Evolutionary conservation across 2,113 vertebrate species (phyloP).

Genomic region (Capreolus pygargus): DNA sequence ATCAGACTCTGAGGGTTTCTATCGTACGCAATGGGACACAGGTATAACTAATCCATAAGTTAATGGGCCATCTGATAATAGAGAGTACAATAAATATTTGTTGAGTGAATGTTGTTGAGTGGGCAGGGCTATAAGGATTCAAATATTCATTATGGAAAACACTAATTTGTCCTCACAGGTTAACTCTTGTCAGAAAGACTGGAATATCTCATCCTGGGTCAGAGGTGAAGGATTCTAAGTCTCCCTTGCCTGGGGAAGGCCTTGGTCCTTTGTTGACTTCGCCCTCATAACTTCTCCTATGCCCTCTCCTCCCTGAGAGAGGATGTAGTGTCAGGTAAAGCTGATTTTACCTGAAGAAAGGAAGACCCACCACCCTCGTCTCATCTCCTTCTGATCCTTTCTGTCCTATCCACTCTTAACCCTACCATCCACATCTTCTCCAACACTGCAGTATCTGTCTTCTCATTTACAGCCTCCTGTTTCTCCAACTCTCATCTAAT

Average conservation of each 20-base stretch:
- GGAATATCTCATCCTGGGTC: background rate
- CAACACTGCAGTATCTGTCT: accelerated
- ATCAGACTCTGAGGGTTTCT: background rate
- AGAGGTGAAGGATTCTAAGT: background rate
- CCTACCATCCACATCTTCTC: background rate
- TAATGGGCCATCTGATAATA: background rate
- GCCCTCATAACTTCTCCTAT: background rate
- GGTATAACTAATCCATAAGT: background rate
- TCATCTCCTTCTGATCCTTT: background rate
- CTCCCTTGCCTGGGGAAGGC: background rate
- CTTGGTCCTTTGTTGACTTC: background rate
- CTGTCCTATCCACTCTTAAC: background rate
- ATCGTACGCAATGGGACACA: background rate
- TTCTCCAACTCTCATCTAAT: background rate
- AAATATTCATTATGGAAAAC: background rate
- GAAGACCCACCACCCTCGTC: accelerated
- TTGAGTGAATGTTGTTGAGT: background rate
- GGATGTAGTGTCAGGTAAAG: background rate
- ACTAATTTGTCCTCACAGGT: background rate
- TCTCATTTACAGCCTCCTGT: background rate
- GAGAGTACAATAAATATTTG: background rate
- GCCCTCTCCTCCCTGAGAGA: background rate
- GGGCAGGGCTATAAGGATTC: background rate
- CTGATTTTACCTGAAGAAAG: background rate
- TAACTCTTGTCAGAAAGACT: background rate